Base-by-base conservation (phyloP, 35 echinoderm and acorn worm species). In the Eucidaris tribuloides region DNA sequence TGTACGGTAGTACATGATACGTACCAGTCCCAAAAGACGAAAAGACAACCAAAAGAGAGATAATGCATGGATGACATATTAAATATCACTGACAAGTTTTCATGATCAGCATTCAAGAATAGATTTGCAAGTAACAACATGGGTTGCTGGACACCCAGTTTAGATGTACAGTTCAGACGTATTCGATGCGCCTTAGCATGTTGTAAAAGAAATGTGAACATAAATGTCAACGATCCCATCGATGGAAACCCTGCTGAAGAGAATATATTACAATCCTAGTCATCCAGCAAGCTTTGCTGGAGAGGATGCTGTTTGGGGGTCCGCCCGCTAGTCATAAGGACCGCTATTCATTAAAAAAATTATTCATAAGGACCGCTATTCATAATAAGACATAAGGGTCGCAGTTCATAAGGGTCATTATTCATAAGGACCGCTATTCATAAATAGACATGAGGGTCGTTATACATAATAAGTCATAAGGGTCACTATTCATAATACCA, bases 251-350 rank as follows among this genome's bases (percentile, higher is more conserved):
- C 39, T 19, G 24, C 72, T 87, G 58, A 49, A 65, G 45, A 61
- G 62, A 5, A 33, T 87, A 32, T 87, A 87, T 46, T 79, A 87
- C 85, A 57, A 87, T 27, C 72, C 74, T 25, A 37, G 79, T 32
- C 52, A 87, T 64, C 85, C 85, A 3, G 85, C 45, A 54, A 57
- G 85, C 79, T 87, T 87, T 78, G 85, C 72, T 41, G 85, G 85
- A 79, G 71, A 79, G 6, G 56, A 87, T 20, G 58, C 22, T 87
- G 55, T 79, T 20, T 87, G n/a, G n/a, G n/a, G n/a, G n/a, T 79
- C 85, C 71, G 44, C 28, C 57, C 54, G 44, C 55, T 32, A 2
- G 39, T 30, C 17, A 54, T 44, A 41, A 24, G 79, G 34, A n/a
- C n/a, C n/a, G n/a, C n/a, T n/a, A n/a, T n/a, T n/a, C n/a, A n/a